Conservation (phyloP, 2,888 invertebrate species). For the Hemaris fuciformis region DNA sequence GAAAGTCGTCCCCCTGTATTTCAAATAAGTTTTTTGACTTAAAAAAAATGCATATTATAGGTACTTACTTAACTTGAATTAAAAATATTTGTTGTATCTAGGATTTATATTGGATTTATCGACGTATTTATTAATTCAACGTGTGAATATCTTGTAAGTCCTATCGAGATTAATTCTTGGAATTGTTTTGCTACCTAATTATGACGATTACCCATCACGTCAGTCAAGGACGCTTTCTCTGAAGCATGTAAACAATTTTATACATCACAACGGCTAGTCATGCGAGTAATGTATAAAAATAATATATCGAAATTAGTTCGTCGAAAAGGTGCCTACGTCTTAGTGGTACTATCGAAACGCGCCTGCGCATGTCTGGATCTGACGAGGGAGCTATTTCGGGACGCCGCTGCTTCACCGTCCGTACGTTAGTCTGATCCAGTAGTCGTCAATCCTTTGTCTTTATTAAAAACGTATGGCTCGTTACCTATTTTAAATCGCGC, state of each 20-base stretch:
- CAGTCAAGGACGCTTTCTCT: slow-evolving; percentile 32
- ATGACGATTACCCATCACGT: neutral
- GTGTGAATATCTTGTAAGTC: neutral
- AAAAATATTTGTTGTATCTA: too few species aligned
- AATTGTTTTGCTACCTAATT: neutral
- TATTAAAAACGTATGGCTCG: slow-evolving; percentile 64
- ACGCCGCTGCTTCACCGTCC: slow-evolving; percentile 47
- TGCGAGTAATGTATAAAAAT: slow-evolving; percentile 64
- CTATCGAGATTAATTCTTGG: neutral
- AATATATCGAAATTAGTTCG: slow-evolving; percentile 64
- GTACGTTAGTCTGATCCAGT: slow-evolving; percentile 57
- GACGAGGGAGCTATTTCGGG: slow-evolving; percentile 76
- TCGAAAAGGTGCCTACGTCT: slow-evolving; percentile 42
- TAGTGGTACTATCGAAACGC: slow-evolving; percentile 47
- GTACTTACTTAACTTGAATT: too few species aligned
- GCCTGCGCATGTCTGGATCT: slow-evolving; percentile 63
- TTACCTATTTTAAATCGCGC: slow-evolving; percentile 57
- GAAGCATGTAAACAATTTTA: slow-evolving; percentile 31
- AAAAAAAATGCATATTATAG: too few species aligned
- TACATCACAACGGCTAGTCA: slow-evolving; percentile 32
- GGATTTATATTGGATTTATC: too few species aligned
- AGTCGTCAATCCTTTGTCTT: slow-evolving; percentile 74
- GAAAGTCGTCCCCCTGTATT: too few species aligned
- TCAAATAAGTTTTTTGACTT: too few species aligned
- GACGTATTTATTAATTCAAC: too few species aligned